Evolutionary conservation across 1,140 invertebrate species (phyloP), one percentile per base, ranked within the genome.

Genomic region (Drosophila parabipectinata): DNA sequence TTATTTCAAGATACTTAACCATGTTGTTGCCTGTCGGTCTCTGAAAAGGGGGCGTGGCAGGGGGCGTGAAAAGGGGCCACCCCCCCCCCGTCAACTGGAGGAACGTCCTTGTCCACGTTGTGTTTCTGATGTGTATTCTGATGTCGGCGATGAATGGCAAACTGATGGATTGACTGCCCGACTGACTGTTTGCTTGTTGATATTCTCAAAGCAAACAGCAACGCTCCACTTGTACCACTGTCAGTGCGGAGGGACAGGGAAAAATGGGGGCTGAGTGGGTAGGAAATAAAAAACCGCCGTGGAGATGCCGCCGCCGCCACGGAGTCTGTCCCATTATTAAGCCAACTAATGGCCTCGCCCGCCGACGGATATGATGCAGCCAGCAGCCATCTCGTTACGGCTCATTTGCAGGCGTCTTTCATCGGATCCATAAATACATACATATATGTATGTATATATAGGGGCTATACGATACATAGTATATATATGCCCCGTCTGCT

Each of bases 1-100:
- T 88, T 87, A 88, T 88, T 83, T 57, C 76, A 87, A 87, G 83
- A 87, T 87, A 82, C 79, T 87, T 87, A 76, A 60, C 79, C 71
- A 79, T 79, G 82, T 87, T 87, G 74, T 59, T 58, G 79, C 56
- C 18, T 72, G 66, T 45, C 63, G 10, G 44, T 55, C 21, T 44
- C 44, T 10, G 8, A 47, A 18, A 18, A 4, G 44, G 44, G 44
- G 44, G 44, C 41, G 14, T 44, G 41, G 8, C 41, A 6, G 44
- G 30, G n/a, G n/a, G n/a, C n/a, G n/a, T n/a, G n/a, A n/a, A n/a
- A n/a, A n/a, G n/a, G n/a, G n/a, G n/a, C n/a, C n/a, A n/a, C n/a
- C n/a, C 30, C 32, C 45, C 4, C 18, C 18, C 18, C 14, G n/a
- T 24, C 12, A 37, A 55, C 26, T 39, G 34, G 47, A 58, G 66